Evolutionary conservation across 2,888 invertebrate genomes (phyloP).

Genomic region (Drosophila neotestacea): DNA sequence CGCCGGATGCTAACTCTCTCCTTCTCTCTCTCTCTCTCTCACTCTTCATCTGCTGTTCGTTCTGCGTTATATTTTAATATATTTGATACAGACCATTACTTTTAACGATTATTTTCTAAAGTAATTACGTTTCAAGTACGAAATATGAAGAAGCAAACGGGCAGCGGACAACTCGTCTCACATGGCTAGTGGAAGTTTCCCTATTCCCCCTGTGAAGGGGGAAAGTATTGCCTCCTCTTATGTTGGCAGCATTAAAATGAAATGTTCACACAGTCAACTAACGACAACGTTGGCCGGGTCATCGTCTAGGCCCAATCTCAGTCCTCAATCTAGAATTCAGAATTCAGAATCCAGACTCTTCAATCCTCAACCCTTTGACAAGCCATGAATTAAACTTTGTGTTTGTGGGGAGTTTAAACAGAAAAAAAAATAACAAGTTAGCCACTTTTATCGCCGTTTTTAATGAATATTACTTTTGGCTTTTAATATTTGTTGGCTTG

Average conservation of each 20-base stretch:
- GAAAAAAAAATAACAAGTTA: conserved; percentile 41
- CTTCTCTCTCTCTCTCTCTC: background rate
- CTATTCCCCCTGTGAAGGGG: background rate
- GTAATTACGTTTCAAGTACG: conserved; percentile 84
- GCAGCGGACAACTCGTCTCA: conserved; percentile 51
- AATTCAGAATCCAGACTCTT: conserved; percentile 10
- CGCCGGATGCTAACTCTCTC: background rate
- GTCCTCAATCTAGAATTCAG: background rate
- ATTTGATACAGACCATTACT: conserved; percentile 84
- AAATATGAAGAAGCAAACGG: conserved; percentile 77
- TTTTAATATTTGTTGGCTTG: conserved; percentile 66
- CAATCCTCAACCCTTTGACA: conserved; percentile 49
- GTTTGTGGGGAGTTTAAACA: conserved; percentile 13
- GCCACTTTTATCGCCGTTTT: conserved; percentile 66
- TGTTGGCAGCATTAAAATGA: conserved; percentile 72
- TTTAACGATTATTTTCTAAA: conserved; percentile 85
- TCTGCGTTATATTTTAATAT: conserved; percentile 83
- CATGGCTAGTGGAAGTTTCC: conserved; percentile 49
- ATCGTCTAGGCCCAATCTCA: conserved; percentile 55
- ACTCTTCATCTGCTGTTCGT: conserved; percentile 22
- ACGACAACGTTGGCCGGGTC: conserved; percentile 56
- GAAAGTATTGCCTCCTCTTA: too few species aligned
- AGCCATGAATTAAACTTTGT: conserved; percentile 62
- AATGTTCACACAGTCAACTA: conserved; percentile 74
- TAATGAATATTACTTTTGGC: conserved; percentile 78